phyloP scores from a whole-genome alignment of 2,888 invertebrate species.

The Orthonychiurus folsomi region DNA sequence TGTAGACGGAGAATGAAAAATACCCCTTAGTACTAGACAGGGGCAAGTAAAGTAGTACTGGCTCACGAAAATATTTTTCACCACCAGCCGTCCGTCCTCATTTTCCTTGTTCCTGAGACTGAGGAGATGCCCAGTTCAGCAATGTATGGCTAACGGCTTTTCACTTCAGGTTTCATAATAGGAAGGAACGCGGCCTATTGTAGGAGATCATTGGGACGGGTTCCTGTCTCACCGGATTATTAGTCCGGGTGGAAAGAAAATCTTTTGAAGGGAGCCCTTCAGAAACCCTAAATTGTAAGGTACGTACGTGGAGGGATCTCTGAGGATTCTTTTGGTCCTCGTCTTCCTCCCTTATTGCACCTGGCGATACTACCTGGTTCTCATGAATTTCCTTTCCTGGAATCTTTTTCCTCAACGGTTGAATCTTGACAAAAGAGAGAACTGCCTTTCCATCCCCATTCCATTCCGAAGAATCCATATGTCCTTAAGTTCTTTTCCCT shows the following conservation, averaged over 20 bases:
- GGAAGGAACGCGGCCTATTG: neutral
- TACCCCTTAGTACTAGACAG: neutral
- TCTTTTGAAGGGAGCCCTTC: neutral
- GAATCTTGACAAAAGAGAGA: neutral
- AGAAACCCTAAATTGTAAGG: too few species aligned
- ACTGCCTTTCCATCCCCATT: neutral
- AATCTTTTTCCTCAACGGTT: neutral
- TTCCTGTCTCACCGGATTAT: neutral
- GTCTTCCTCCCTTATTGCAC: neutral
- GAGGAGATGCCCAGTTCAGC: too few species aligned
- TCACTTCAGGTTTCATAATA: neutral
- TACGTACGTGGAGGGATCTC: too few species aligned
- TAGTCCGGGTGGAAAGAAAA: neutral
- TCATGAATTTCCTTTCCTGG: neutral
- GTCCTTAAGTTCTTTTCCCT: neutral
- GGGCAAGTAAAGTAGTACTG: neutral
- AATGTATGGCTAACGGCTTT: neutral
- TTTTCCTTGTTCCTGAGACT: neutral
- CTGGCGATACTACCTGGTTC: neutral
- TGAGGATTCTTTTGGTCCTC: too few species aligned
- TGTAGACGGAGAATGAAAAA: neutral
- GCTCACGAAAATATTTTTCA: neutral
- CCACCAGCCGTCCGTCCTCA: neutral
- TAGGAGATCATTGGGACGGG: neutral
- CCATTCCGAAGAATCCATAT: too few species aligned